phyloP scores from a whole-genome alignment of 2,888 invertebrate genomes.

The Nowickia ferox region DNA sequence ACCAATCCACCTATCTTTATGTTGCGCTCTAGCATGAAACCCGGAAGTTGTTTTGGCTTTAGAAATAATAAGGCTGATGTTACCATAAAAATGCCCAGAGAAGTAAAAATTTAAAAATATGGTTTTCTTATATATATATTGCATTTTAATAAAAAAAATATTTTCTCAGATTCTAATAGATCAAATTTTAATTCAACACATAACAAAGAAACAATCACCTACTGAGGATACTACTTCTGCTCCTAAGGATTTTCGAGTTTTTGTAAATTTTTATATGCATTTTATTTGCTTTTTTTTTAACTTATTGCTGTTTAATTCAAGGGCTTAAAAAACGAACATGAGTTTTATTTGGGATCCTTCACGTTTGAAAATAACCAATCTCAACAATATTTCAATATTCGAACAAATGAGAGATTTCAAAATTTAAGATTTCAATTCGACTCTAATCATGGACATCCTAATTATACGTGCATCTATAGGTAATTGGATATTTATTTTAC shows the following conservation, averaged over 20 bases:
- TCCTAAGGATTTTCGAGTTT: slow-evolving; percentile 77
- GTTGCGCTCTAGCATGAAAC: slow-evolving; percentile 73
- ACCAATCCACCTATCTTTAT: slow-evolving; percentile 78
- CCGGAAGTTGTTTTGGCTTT: slow-evolving; percentile 78
- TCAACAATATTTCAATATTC: slow-evolving; percentile 72
- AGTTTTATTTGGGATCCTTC: slow-evolving; percentile 74
- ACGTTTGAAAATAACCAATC: slow-evolving; percentile 74
- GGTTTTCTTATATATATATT: too few relatives aligned
- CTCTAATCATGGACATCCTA: slow-evolving; percentile 77
- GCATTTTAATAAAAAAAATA: too few relatives aligned
- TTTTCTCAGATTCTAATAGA: slow-evolving; percentile 74
- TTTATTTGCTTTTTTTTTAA: background rate
- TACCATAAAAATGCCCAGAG: slow-evolving; percentile 74
- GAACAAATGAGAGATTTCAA: slow-evolving; percentile 52
- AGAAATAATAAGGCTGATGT: slow-evolving; percentile 74
- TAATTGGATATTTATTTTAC: slow-evolving; percentile 58
- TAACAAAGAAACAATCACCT: slow-evolving; percentile 76
- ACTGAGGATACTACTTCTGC: slow-evolving; percentile 75
- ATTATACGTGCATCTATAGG: slow-evolving; percentile 79
- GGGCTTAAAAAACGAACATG: slow-evolving; percentile 70
- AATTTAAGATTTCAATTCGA: slow-evolving; percentile 74
- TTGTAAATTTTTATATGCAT: slow-evolving; percentile 71
- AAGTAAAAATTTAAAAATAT: slow-evolving; percentile 47
- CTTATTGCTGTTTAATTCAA: slow-evolving; percentile 39
- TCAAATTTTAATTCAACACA: slow-evolving; percentile 75